Evolutionary conservation across 2,888 invertebrate genomes (phyloP).

Genomic region (Drosophila anceps): DNA sequence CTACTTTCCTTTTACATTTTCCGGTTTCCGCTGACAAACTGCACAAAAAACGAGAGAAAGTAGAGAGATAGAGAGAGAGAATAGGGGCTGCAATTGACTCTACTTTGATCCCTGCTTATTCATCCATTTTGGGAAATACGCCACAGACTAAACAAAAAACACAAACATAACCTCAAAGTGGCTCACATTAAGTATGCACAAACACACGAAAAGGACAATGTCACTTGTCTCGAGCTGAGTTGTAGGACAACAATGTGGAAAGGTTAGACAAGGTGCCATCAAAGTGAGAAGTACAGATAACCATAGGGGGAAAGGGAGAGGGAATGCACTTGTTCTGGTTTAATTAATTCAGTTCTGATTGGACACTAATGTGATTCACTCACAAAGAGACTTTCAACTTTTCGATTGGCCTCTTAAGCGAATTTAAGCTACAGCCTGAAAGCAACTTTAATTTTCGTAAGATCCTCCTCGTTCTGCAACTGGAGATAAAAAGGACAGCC

Average conservation of each 20-base stretch:
- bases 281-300: not conserved
- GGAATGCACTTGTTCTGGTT: constrained; percentile 52
- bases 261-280: constrained; percentile 6
- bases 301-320: constrained; percentile 7
- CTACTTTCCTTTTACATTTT: constrained; percentile 50
- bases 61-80: not conserved
- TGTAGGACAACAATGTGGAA: constrained; percentile 27
- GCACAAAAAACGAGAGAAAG: constrained; percentile 3
- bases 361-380: constrained; percentile 34
- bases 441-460: constrained; percentile 39
- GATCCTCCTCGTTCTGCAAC: not conserved
- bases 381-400: constrained; percentile 23
- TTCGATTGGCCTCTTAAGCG: constrained; percentile 41
- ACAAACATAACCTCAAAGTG: constrained; percentile 65
- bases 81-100: constrained; percentile 20
- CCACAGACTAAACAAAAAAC: constrained; percentile 34
- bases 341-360: constrained; percentile 71
- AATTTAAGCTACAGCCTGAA: constrained; percentile 18
- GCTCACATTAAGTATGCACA: constrained; percentile 66
- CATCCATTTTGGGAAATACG: constrained; percentile 25
- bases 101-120: not conserved
- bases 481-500: constrained; percentile 42
- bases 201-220: constrained; percentile 61
- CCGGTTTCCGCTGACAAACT: constrained; percentile 41
- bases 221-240: constrained; percentile 17